These are phyloP conservation scores for Clunio marinus DNA, from an alignment of 2,888 invertebrate genomes.

Conservation along the genomic window DNA sequence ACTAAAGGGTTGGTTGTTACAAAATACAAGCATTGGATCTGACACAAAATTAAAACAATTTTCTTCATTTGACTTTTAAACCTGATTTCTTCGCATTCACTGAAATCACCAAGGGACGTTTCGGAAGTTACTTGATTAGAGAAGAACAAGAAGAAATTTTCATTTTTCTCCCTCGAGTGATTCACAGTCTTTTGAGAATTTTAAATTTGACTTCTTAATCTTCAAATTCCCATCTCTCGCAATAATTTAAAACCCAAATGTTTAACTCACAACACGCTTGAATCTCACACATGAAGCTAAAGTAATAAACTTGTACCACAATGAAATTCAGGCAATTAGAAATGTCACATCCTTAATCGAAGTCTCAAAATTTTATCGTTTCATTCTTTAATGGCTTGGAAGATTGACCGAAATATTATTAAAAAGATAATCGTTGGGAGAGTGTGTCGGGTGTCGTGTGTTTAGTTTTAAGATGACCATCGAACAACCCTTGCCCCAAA, in stretches of 20 bases:
- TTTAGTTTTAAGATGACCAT: not conserved
- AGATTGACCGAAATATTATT: slow-evolving; percentile 26
- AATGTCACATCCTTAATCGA: no score
- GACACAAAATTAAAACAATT: no score
- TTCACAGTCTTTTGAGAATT: not conserved
- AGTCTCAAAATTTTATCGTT: no score
- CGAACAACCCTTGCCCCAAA: not conserved
- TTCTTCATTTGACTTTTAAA: not conserved
- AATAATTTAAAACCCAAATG: not conserved
- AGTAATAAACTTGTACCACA: no score
- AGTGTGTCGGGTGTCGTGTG: no score
- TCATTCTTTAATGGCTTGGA: slow-evolving; percentile 28
- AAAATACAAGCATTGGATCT: no score
- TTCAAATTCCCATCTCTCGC: slow-evolving; percentile 7
- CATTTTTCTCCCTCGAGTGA: not conserved
- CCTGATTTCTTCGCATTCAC: not conserved
- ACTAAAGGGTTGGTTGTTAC: no score
- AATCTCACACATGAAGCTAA: not conserved
- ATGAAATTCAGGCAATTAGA: no score
- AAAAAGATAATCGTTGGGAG: not conserved
- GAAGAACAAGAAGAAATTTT: not conserved
- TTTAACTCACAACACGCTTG: not conserved
- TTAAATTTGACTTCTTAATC: slow-evolving; percentile 22
- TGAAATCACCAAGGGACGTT: not conserved
- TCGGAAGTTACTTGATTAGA: slow-evolving; percentile 2